Conservation (phyloP, 2,797 vertebrate species). For the Miichthys miiuy region DNA sequence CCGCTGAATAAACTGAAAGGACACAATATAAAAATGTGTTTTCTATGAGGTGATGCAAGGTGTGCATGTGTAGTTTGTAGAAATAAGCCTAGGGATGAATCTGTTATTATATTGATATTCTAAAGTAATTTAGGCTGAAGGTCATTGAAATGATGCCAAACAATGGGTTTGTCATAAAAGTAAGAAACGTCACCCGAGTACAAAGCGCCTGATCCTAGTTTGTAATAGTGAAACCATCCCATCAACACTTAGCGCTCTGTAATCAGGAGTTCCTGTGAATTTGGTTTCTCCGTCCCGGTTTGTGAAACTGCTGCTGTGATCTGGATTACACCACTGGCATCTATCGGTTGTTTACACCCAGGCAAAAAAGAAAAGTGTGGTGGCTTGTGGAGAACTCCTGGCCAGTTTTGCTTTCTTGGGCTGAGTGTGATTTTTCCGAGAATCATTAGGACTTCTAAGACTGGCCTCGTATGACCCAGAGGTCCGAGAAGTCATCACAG, state of each 20-base stretch:
- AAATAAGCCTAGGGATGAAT: background rate
- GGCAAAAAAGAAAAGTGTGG: slow-evolving; percentile 44
- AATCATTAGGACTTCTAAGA: slow-evolving; percentile 50
- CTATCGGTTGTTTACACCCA: slow-evolving; percentile 62
- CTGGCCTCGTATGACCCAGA: slow-evolving; percentile 44
- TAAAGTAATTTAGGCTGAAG: background rate
- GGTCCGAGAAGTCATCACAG: slow-evolving; percentile 33
- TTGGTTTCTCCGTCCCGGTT: slow-evolving; percentile 24
- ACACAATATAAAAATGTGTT: background rate
- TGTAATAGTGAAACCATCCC: slow-evolving; percentile 23
- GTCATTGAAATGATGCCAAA: slow-evolving; percentile 7
- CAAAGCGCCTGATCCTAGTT: background rate
- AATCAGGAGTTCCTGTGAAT: slow-evolving; percentile 39
- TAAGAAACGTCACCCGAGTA: background rate
- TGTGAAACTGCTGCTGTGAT: slow-evolving; percentile 54
- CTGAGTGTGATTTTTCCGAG: slow-evolving; percentile 63
- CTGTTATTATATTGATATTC: slow-evolving; percentile 7
- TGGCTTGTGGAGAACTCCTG: slow-evolving; percentile 29
- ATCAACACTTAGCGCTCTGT: slow-evolving; percentile 3
- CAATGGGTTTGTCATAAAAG: slow-evolving; percentile 17
- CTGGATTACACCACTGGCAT: slow-evolving; percentile 61
- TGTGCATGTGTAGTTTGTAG: background rate
- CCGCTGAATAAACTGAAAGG: background rate
- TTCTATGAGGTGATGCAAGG: background rate
- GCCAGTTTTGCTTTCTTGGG: slow-evolving; percentile 20